A percentile compares a stretch with the other conserved stretches of the same genome.
Evolutionary conservation across 2,113 vertebrate species (phyloP).

Genomic region (Coptodon rendalli): DNA sequence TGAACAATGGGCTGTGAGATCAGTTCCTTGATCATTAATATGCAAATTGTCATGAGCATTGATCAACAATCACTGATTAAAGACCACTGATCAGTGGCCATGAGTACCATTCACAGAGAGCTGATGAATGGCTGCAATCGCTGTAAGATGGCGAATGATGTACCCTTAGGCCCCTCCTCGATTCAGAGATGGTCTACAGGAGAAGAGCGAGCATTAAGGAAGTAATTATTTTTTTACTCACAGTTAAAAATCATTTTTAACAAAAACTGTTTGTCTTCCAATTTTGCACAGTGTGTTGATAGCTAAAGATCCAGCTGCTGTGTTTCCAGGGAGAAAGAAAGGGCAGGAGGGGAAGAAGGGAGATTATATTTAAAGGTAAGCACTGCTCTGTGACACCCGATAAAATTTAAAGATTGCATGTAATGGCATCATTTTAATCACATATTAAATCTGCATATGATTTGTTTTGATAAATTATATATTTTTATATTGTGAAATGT

Average conservation of each 20-base stretch:
- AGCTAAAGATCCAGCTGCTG: not conserved
- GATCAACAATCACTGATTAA: not conserved
- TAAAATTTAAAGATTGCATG: not conserved
- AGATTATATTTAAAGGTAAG: not conserved
- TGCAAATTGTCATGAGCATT: not conserved
- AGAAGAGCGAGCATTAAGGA: not conserved
- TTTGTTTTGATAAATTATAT: not conserved
- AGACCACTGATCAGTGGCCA: not conserved
- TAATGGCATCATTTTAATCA: not conserved
- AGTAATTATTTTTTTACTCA: not conserved
- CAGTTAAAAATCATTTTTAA: not conserved
- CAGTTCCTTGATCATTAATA: not conserved
- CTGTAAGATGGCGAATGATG: not conserved
- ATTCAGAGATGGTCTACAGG: not conserved
- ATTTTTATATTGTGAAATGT: not conserved
- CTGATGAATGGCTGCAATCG: not conserved
- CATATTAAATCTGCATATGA: not conserved
- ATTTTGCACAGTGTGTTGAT: not conserved
- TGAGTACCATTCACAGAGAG: not conserved
- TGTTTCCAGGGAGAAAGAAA: not conserved
- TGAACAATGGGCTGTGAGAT: not conserved
- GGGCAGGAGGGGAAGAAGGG: not conserved
- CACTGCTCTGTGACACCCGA: not conserved
- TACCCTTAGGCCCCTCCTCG: not conserved
- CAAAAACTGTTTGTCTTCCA: not conserved